Evolutionary conservation across 2,888 invertebrate species (phyloP).

Genomic region (Stenichneumon culpator): DNA sequence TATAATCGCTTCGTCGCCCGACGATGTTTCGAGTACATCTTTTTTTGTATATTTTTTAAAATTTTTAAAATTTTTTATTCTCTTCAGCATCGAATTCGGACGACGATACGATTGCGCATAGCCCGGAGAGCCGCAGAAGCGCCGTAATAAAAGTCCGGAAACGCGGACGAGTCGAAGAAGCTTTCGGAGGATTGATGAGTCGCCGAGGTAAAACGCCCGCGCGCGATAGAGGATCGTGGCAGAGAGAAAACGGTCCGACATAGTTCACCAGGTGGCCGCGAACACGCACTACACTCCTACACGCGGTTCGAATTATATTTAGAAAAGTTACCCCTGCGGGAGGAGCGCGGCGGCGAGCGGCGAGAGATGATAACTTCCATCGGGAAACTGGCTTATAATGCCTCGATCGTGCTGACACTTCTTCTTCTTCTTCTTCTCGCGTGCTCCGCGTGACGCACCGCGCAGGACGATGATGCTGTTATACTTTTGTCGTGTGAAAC

Average conservation of each 20-base stretch:
- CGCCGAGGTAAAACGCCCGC: neutral
- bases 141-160: conserved; percentile 19
- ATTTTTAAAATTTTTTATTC: neutral
- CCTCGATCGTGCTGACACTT: conserved; percentile 8
- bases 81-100: neutral
- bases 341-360: neutral
- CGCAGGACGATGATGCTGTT: conserved; percentile 31
- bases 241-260: conserved; percentile 44
- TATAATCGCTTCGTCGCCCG: conserved; percentile 7
- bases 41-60: neutral
- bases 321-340: conserved; percentile 42
- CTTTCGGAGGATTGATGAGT: neutral
- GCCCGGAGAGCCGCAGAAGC: neutral
- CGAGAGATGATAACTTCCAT: conserved; percentile 49
- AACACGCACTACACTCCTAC: conserved; percentile 56
- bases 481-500: conserved; percentile 36
- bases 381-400: conserved; percentile 40
- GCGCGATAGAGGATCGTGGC: conserved; percentile 1
- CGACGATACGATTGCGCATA: neutral
- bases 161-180: conserved; percentile 10
- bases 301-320: conserved; percentile 64
- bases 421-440: conserved; percentile 4
- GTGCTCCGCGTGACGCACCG: conserved; percentile 12
- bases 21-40: neutral
- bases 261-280: conserved; percentile 67